Percentiles rank a stretch among this genome's conserved stretches.
Evolutionary conservation across 2,888 invertebrate genomes (phyloP).

Genomic region (Hypomecis punctinalis): DNA sequence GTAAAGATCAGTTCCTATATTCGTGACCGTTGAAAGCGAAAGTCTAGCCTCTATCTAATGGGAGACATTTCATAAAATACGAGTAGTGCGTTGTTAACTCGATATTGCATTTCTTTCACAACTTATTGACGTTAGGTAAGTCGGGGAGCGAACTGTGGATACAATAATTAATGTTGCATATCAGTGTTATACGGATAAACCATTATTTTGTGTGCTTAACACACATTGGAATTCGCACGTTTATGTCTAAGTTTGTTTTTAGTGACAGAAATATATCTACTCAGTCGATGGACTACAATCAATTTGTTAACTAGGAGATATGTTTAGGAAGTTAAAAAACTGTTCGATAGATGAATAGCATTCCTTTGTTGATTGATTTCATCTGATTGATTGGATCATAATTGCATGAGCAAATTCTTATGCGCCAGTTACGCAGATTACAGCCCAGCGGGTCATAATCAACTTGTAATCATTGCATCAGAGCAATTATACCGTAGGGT

Average conservation of each 20-base stretch:
- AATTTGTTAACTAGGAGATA: not conserved
- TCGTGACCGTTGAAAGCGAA: constrained; percentile 37
- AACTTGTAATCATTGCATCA: constrained; percentile 50
- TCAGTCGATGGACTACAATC: not conserved
- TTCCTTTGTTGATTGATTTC: constrained; percentile 13
- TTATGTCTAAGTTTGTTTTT: too few species aligned
- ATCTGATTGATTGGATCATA: constrained; percentile 33
- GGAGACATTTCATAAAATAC: constrained; percentile 40
- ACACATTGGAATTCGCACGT: too few species aligned
- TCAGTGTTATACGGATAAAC: not conserved
- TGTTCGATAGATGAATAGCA: not conserved
- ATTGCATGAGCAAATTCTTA: constrained; percentile 42
- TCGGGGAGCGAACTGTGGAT: constrained; percentile 26
- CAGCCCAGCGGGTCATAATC: constrained; percentile 42
- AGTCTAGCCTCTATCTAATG: constrained; percentile 28
- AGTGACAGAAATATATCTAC: not conserved
- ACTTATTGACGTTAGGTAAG: constrained; percentile 32
- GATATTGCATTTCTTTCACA: constrained; percentile 41
- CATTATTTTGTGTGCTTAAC: not conserved
- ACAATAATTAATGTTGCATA: constrained; percentile 17
- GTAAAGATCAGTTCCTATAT: constrained; percentile 23
- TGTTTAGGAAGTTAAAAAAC: not conserved
- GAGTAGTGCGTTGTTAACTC: constrained; percentile 28
- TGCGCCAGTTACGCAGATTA: constrained; percentile 43
- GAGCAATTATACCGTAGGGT: constrained; percentile 41